Base-by-base conservation (phyloP, 1,140 invertebrate species). In the Probaryconus sp. region DNA sequence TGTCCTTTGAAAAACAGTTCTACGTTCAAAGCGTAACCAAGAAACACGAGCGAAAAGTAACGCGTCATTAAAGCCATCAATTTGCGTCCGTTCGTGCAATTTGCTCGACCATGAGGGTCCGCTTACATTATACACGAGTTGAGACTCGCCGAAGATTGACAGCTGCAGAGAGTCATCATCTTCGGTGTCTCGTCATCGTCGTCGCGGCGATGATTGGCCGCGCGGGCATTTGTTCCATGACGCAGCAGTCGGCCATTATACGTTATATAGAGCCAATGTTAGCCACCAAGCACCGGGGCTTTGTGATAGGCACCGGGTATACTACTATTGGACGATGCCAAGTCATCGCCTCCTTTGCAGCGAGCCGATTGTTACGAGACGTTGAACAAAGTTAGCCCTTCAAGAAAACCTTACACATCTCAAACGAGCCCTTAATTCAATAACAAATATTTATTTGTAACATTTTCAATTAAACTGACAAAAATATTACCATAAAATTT, bases 221-320 rank as follows among this genome's bases (percentile, higher is more conserved):
- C 73, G 80, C 74, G 81, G 53, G 77, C 83, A 83, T 86, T 85
- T 81, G 82, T 83, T 84, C 80, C 83, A 77, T 87, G 85, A 86
- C 85, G 81, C 81, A 87, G 85, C 85, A 85, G 72, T 71, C 60
- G 58, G 55, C 60, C 51, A 70, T 70, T 70, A 60, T 45, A 18
- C 51, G 21, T 45, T 50, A 10, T 18, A 17, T 10, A 24, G 30
- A 31, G 16, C n/a, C n/a, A n/a, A n/a, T n/a, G 35, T 21, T 16
- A 24, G 6, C n/a, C 9, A 13, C 13, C 7, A n/a, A 9, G 18
- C 18, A 5, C 16, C 26, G 26, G 42, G 42, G 42, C 48, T 40
- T 56, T 50, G 51, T 56, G 60, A 38, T 53, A 64, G 30, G 42
- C 58, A 17, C 51, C 53, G 53, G 56, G 60, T 65, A 64, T 21